Conservation (phyloP, 2,113 vertebrate genomes). For the Semnornis frantzii region DNA sequence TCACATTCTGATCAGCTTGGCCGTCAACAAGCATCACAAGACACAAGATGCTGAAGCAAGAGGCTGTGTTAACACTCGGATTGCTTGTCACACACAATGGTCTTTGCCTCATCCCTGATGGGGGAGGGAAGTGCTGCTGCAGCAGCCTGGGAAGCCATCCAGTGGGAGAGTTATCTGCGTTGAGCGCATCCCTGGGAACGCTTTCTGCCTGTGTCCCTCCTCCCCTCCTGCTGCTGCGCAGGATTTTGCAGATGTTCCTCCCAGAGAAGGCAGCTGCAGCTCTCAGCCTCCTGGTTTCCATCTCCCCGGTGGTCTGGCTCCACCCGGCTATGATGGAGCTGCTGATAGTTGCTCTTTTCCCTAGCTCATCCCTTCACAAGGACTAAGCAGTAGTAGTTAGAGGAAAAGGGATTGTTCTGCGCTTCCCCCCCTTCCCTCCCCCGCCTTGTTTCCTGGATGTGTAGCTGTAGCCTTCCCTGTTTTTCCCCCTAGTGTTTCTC, state of each 20-base stretch:
- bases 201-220: constrained; percentile 25
- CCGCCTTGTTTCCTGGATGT: background rate
- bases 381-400: background rate
- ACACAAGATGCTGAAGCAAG: background rate
- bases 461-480: background rate
- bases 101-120: background rate
- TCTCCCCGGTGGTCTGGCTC: constrained; percentile 48
- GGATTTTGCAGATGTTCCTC: constrained; percentile 58
- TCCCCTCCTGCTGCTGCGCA: background rate
- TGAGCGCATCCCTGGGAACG: constrained; percentile 8
- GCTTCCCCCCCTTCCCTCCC: background rate
- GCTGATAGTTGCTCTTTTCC: constrained; percentile 27
- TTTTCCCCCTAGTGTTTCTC: background rate
- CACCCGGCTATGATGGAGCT: constrained; percentile 12
- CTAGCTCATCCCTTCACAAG: background rate
- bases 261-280: constrained; percentile 47
- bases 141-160: constrained; percentile 36
- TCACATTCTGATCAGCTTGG: background rate
- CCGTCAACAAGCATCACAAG: background rate
- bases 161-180: background rate
- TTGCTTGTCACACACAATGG: background rate
- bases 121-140: background rate
- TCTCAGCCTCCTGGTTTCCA: background rate
- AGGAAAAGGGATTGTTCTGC: background rate
- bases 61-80: background rate